Conservation (phyloP, 2,113 vertebrate genomes). For the Felis chaus region DNA sequence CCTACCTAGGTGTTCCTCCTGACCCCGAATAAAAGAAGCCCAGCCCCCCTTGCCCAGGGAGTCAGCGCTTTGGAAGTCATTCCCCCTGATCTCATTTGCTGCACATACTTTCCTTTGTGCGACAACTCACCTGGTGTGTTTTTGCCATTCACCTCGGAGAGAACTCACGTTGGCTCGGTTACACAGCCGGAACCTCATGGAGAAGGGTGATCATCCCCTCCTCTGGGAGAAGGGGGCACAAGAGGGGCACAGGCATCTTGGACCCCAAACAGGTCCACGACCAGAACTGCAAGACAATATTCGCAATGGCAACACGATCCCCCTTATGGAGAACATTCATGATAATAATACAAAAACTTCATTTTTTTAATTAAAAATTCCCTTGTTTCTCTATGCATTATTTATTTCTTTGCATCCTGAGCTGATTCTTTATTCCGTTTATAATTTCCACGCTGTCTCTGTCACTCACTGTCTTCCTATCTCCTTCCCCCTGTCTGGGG, state of each 20-base stretch:
- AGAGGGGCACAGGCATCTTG: not conserved
- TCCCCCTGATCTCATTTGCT: not conserved
- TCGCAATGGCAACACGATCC: not conserved
- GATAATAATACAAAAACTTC: not conserved
- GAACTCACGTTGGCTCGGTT: not conserved
- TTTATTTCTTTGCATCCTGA: not conserved
- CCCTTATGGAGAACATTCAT: not conserved
- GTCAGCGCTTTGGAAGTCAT: not conserved
- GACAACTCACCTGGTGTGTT: not conserved
- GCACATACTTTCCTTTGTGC: not conserved
- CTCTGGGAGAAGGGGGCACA: not conserved
- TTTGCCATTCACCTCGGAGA: not conserved
- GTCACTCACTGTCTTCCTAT: not conserved
- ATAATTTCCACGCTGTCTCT: not conserved
- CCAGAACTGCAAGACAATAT: not conserved
- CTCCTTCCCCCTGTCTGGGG: not conserved
- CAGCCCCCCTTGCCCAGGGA: not conserved
- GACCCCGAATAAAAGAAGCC: not conserved
- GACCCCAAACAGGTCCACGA: not conserved
- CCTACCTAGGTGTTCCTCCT: not conserved
- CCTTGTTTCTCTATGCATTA: not conserved
- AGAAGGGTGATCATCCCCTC: fast-evolving
- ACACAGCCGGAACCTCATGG: not conserved
- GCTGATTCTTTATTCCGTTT: too few species aligned
- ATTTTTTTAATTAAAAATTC: not conserved